These are phyloP conservation scores for Pogonognathellus flavescens DNA, from an alignment of 1,140 invertebrate species.

Conservation along the genomic window DNA sequence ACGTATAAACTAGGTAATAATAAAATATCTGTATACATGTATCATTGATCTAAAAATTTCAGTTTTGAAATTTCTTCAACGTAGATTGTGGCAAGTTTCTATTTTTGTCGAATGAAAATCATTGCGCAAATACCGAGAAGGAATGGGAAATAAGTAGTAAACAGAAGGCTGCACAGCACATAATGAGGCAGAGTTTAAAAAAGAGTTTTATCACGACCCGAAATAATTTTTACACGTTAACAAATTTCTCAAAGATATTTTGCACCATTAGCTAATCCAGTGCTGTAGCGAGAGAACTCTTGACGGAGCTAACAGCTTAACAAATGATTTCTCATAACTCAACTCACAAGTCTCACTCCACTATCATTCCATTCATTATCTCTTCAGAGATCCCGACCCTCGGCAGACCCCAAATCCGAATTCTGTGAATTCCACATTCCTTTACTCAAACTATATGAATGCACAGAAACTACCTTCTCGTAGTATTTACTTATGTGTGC, in stretches of 20 bases:
- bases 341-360: slow-evolving; percentile 32
- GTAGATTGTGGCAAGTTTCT: no score
- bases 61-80: no score
- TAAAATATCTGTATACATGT: no score
- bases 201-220: slow-evolving; percentile 32
- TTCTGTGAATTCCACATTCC: slow-evolving; percentile 59
- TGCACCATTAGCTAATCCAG: slow-evolving; percentile 50
- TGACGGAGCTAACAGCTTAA: slow-evolving; percentile 58
- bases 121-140: no score
- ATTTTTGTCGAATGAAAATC: no score
- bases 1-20: no score
- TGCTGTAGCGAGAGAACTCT: slow-evolving; percentile 1
- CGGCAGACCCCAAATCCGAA: slow-evolving; percentile 58
- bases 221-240: slow-evolving; percentile 56
- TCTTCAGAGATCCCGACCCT: slow-evolving; percentile 57
- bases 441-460: slow-evolving; percentile 11
- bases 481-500: not conserved
- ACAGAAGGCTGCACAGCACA: no score
- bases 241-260: slow-evolving; percentile 38
- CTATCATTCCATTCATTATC: slow-evolving; percentile 58
- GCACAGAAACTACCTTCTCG: not conserved
- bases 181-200: not conserved
- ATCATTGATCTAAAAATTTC: no score
- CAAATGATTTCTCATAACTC: slow-evolving; percentile 61
- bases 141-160: no score